Percentiles rank a stretch among this genome's conserved stretches.
These are phyloP conservation scores for Hydrocynus forskahlii DNA, from an alignment of 2,797 vertebrate species.

Conservation along the genomic window DNA sequence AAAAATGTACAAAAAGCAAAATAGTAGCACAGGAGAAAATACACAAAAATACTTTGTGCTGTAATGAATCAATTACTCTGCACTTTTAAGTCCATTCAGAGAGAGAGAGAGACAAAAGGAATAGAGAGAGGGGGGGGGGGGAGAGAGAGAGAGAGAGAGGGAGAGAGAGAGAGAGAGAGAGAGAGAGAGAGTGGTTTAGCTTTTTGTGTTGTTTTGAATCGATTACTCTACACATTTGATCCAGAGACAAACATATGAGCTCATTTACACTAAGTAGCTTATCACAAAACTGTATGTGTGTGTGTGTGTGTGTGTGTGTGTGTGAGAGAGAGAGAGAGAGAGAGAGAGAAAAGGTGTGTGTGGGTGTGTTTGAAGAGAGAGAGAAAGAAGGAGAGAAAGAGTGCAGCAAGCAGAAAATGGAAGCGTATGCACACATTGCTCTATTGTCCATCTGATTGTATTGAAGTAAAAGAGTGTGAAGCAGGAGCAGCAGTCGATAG, in stretches of 20 bases:
- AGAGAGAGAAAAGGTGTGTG: not conserved
- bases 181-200: not conserved
- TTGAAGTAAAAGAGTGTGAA: constrained; percentile 44
- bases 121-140: too few species aligned
- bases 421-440: constrained; percentile 31
- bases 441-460: constrained; percentile 48
- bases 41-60: too few species aligned
- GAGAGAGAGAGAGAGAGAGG: constrained; percentile 20
- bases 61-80: not conserved
- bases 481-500: constrained; percentile 51
- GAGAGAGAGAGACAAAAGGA: too few species aligned
- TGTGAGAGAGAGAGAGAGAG: not conserved
- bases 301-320: constrained; percentile 29
- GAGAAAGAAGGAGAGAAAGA: not conserved
- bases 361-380: not conserved
- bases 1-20: too few species aligned
- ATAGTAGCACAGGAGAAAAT: too few species aligned
- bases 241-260: constrained; percentile 14
- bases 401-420: constrained; percentile 34
- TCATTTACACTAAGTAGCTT: constrained; percentile 34
- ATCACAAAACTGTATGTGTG: not conserved
- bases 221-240: constrained; percentile 25
- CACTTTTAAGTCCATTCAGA: too few species aligned
- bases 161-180: constrained; percentile 12
- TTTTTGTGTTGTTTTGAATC: constrained; percentile 40